phyloP scores from a whole-genome alignment of 1,140 invertebrate species.

The Lepidurus apus region DNA sequence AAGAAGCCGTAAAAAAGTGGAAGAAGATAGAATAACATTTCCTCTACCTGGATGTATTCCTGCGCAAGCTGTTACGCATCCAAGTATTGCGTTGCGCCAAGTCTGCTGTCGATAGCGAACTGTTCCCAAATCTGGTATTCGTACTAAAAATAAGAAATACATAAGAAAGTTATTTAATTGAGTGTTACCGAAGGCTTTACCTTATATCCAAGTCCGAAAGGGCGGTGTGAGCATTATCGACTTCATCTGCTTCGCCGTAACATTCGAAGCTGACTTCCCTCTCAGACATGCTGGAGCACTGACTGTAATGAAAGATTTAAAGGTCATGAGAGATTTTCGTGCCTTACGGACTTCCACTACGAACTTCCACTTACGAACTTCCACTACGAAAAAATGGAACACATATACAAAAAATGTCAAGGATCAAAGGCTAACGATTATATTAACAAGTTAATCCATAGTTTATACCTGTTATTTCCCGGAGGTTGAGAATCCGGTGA shows the following conservation, averaged over 20 bases:
- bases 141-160: conserved; percentile 35
- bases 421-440: neutral
- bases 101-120: conserved; percentile 24
- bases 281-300: conserved; percentile 57
- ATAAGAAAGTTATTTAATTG: conserved; percentile 33
- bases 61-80: conserved; percentile 65
- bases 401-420: too few relatives aligned
- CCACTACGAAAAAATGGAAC: neutral
- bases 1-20: neutral
- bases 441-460: neutral
- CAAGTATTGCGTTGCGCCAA: conserved; percentile 54
- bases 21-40: neutral
- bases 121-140: conserved; percentile 27
- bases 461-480: conserved; percentile 26
- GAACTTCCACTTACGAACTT: neutral
- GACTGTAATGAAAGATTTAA: conserved; percentile 39
- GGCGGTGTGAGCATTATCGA: conserved; percentile 51
- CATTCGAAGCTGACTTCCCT: conserved; percentile 59
- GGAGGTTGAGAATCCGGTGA: conserved; percentile 24
- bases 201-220: conserved; percentile 22
- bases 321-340: neutral
- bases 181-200: conserved; percentile 23
- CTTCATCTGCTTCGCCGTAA: conserved; percentile 52
- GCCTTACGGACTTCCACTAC: neutral
- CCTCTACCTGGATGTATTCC: conserved; percentile 63